These are phyloP conservation scores for Glaucopsyche alexis DNA, from an alignment of 2,888 invertebrate species.

Conservation along the genomic window DNA sequence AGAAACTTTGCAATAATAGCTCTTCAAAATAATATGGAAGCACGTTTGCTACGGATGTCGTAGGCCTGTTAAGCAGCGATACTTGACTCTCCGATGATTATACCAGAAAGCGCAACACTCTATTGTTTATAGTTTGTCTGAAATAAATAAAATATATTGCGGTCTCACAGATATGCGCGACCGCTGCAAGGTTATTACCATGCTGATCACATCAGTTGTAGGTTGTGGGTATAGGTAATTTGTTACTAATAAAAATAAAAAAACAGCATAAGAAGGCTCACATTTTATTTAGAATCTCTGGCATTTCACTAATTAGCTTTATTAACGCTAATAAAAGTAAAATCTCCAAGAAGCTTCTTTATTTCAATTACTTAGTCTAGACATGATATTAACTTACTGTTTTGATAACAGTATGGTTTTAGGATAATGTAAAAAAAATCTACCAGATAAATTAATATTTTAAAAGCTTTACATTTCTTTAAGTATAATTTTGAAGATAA, in stretches of 20 bases:
- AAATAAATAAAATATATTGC: too few relatives aligned
- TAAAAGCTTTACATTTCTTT: neutral
- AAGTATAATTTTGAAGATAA: neutral
- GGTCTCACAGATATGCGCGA: too few relatives aligned
- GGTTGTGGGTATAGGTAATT: too few relatives aligned
- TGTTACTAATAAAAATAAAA: neutral
- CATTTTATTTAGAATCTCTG: neutral
- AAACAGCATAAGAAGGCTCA: neutral
- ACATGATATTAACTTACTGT: neutral
- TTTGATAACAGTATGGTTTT: neutral
- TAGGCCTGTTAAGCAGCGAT: too few relatives aligned
- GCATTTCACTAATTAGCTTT: neutral
- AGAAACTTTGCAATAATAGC: too few relatives aligned
- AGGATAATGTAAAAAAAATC: neutral
- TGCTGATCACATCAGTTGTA: too few relatives aligned
- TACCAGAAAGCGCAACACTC: too few relatives aligned
- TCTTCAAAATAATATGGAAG: too few relatives aligned
- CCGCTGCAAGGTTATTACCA: too few relatives aligned
- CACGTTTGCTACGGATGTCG: too few relatives aligned
- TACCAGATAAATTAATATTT: neutral
- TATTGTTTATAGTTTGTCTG: too few relatives aligned
- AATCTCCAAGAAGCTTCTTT: neutral
- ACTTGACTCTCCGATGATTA: too few relatives aligned
- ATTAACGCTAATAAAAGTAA: conserved; percentile 1
- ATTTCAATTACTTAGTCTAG: conserved; percentile 13